Conservation (phyloP, 2,888 invertebrate genomes). For the Andrena haemorrhoa region DNA sequence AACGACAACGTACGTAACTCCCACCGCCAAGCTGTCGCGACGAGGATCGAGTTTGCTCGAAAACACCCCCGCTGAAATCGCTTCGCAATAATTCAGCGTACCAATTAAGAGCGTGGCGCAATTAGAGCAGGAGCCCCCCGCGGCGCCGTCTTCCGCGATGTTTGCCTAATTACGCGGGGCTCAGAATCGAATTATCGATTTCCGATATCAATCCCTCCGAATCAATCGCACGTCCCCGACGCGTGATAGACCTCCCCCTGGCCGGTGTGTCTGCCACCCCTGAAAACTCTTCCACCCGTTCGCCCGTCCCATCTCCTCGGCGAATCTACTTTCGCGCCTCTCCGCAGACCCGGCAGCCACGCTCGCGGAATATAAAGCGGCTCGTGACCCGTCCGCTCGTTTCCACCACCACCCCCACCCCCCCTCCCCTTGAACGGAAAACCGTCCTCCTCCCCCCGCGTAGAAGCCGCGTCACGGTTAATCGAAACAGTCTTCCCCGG, state of each 20-base stretch:
- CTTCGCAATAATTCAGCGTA: slow-evolving; percentile 8
- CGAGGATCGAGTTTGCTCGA: not conserved
- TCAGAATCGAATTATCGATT: slow-evolving; percentile 55
- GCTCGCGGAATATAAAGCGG: slow-evolving; percentile 25
- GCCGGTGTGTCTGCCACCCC: not conserved
- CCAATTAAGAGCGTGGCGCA: slow-evolving; percentile 28
- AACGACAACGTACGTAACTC: not conserved
- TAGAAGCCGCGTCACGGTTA: slow-evolving; percentile 12
- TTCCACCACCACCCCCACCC: no score
- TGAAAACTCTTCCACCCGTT: slow-evolving; percentile 17
- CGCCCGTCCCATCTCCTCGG: not conserved
- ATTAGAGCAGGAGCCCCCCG: slow-evolving; percentile 25
- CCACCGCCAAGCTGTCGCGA: not conserved
- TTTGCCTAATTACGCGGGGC: slow-evolving; percentile 48
- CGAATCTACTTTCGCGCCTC: slow-evolving; percentile 21
- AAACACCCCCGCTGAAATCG: not conserved
- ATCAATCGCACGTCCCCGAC: slow-evolving; percentile 41
- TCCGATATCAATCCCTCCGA: slow-evolving; percentile 41
- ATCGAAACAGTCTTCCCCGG: slow-evolving; percentile 25
- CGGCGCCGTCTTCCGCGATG: slow-evolving; percentile 40
- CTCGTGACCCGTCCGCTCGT: not conserved
- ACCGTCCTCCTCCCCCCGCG: not conserved
- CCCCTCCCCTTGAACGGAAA: not conserved
- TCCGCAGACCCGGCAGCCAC: slow-evolving; percentile 12
- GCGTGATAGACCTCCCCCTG: not conserved